These are phyloP conservation scores for Cynodonichthys magdalenae DNA, from an alignment of 2,797 vertebrate genomes.

Conservation along the genomic window DNA sequence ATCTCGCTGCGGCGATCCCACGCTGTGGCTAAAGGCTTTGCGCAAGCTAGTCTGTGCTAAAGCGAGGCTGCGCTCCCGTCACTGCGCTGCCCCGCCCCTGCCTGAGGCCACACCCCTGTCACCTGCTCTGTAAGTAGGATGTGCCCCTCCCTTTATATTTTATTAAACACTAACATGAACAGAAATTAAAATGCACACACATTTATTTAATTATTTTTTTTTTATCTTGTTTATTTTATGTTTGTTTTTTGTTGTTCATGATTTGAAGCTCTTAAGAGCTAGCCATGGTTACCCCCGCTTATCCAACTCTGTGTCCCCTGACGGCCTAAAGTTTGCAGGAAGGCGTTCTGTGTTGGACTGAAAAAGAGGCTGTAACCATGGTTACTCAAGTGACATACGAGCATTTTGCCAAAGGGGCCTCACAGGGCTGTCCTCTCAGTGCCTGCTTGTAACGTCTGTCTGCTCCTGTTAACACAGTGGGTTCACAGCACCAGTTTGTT, in stretches of 20 bases:
- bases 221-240: constrained; percentile 29
- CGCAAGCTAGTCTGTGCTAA: constrained; percentile 72
- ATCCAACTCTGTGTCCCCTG: constrained; percentile 8
- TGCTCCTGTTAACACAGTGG: constrained; percentile 64
- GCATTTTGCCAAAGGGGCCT: constrained; percentile 62
- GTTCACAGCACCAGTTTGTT: constrained; percentile 48
- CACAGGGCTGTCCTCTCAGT: constrained; percentile 80
- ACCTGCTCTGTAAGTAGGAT: constrained; percentile 99
- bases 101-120: constrained; percentile 96
- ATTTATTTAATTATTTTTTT: constrained; percentile 39
- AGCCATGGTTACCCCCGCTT: constrained; percentile 44
- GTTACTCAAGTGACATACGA: constrained; percentile 39
- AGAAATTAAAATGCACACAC: constrained; percentile 54
- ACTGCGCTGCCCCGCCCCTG: constrained; percentile 80
- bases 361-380: constrained; percentile 55
- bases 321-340: constrained; percentile 21
- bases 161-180: constrained; percentile 71
- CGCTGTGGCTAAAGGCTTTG: constrained; percentile 63
- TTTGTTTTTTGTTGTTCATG: constrained; percentile 48
- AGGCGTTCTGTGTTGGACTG: constrained; percentile 9
- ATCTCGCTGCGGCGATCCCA: constrained; percentile 62
- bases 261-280: constrained; percentile 59
- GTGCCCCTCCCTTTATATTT: constrained; percentile 88
- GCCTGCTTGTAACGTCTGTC: constrained; percentile 66
- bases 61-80: constrained; percentile 69